These are phyloP conservation scores for Collichthys lucidus DNA, from an alignment of 2,113 vertebrate genomes.

Conservation along the genomic window DNA sequence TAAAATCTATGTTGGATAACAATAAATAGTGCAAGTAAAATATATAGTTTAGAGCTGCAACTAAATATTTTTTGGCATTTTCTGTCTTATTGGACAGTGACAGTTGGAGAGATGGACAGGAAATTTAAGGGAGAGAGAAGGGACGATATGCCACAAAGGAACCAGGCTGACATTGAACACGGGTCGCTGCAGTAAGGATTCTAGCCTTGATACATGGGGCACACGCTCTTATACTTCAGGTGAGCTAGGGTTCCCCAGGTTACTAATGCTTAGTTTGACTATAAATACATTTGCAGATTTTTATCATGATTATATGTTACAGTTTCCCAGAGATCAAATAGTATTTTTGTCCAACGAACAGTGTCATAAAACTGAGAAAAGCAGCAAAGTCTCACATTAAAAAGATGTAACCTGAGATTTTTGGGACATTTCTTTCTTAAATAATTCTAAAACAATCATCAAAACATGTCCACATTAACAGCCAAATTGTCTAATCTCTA, in stretches of 20 bases:
- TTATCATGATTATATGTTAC: background rate
- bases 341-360: too few species aligned
- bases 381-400: background rate
- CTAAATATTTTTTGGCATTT: too few species aligned
- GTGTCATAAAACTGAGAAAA: background rate
- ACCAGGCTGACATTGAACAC: too few species aligned
- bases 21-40: background rate
- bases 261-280: background rate
- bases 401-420: background rate
- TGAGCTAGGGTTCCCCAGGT: too few species aligned
- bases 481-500: background rate
- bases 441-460: background rate
- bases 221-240: too few species aligned
- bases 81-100: too few species aligned
- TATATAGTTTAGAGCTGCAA: background rate
- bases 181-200: too few species aligned
- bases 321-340: too few species aligned
- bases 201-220: too few species aligned
- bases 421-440: background rate
- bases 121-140: too few species aligned
- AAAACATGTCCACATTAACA: background rate
- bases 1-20: background rate
- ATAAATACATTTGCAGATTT: background rate
- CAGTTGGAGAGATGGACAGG: too few species aligned
- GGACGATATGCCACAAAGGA: too few species aligned